A percentile compares a stretch with the other conserved stretches of the same genome.
Conservation (phyloP, 2,888 invertebrate genomes). For the Marasmarcha lunaedactyla region DNA sequence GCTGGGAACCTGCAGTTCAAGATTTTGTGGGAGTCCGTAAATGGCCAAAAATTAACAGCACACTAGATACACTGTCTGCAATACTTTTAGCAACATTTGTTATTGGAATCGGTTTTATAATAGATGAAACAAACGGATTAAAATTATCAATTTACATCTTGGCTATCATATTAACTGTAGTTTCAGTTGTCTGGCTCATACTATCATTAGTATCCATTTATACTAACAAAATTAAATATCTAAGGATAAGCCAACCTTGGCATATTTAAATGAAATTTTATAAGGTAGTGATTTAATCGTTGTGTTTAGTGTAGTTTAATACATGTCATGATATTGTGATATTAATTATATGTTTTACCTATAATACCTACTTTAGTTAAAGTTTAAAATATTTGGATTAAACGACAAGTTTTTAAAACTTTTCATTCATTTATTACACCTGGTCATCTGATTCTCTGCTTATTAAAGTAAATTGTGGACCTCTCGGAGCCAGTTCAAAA, state of each 20-base stretch:
- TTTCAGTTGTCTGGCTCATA: slow-evolving; percentile 39
- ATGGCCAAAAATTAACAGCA: slow-evolving; percentile 58
- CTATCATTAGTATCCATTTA: slow-evolving; percentile 37
- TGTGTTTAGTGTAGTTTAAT: slow-evolving; percentile 1
- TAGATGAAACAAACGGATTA: slow-evolving; percentile 33
- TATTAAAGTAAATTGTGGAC: too few relatives aligned
- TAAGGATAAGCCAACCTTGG: slow-evolving; percentile 26
- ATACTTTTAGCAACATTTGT: slow-evolving; percentile 36
- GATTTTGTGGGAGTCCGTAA: slow-evolving; percentile 58
- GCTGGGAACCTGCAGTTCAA: slow-evolving; percentile 55
- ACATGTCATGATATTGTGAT: too few relatives aligned
- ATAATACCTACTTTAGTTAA: too few relatives aligned
- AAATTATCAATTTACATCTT: slow-evolving; percentile 41
- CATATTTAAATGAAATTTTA: slow-evolving; percentile 9
- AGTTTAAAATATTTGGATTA: too few relatives aligned
- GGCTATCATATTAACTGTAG: slow-evolving; percentile 30
- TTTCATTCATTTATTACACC: too few relatives aligned
- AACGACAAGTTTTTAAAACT: too few relatives aligned
- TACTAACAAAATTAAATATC: slow-evolving; percentile 34
- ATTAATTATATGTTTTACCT: too few relatives aligned
- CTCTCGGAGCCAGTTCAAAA: too few relatives aligned
- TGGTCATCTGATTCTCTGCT: too few relatives aligned
- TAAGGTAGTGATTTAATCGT: slow-evolving; percentile 8
- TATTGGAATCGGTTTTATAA: slow-evolving; percentile 32
- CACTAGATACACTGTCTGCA: slow-evolving; percentile 54